These are phyloP conservation scores for Smittia sp. DNA, from an alignment of 2,888 invertebrate species.

Conservation along the genomic window DNA sequence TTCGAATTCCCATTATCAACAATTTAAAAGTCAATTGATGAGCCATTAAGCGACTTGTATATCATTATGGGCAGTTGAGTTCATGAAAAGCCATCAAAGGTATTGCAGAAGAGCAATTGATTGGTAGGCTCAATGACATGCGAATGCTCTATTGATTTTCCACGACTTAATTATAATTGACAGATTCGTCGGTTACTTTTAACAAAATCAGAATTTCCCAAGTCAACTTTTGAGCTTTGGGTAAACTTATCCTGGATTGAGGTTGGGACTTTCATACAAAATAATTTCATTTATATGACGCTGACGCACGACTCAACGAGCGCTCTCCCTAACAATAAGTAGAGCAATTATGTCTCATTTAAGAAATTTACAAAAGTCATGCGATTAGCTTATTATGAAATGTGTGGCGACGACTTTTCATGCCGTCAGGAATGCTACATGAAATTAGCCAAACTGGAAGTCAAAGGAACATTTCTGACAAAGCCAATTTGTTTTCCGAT, in stretches of 20 bases:
- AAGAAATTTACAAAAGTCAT: conserved; percentile 4
- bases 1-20: background rate
- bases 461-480: too few relatives aligned
- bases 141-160: conserved; percentile 1
- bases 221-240: background rate
- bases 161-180: too few relatives aligned
- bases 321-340: background rate
- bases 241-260: background rate
- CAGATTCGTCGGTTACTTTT: too few relatives aligned
- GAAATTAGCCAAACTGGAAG: too few relatives aligned
- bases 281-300: background rate
- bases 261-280: background rate
- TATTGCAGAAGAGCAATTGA: background rate
- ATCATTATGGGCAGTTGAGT: background rate
- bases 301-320: background rate
- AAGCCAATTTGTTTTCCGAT: too few relatives aligned
- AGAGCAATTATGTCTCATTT: conserved; percentile 1
- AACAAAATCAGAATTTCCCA: background rate
- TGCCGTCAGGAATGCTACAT: too few relatives aligned
- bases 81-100: background rate
- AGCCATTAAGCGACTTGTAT: background rate
- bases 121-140: background rate
- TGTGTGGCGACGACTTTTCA: background rate
- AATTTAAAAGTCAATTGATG: background rate
- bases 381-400: conserved; percentile 18